These are phyloP conservation scores for Chiloscyllium plagiosum DNA, from an alignment of 2,113 vertebrate genomes.

Conservation along the genomic window DNA sequence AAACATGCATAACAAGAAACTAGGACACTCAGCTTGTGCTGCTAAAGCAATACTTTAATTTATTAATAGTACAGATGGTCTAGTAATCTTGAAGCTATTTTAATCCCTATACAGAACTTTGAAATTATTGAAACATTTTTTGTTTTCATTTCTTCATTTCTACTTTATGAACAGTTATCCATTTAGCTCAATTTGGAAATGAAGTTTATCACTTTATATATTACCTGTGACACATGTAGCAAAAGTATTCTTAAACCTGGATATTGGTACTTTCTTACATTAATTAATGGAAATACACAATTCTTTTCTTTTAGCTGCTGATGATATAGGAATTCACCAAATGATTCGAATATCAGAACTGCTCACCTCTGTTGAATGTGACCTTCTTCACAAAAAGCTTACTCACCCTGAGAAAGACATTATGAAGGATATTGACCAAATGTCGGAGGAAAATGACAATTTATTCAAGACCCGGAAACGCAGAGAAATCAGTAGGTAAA, in stretches of 20 bases:
- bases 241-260: background rate
- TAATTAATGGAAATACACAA: fast-evolving
- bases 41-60: background rate
- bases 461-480: conserved; percentile 31
- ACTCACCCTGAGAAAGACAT: conserved; percentile 16
- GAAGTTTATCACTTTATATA: background rate
- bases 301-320: conserved; percentile 37
- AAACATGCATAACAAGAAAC: background rate
- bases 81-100: background rate
- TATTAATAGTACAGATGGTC: background rate
- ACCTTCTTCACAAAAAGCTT: conserved; percentile 43
- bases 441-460: conserved; percentile 39
- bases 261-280: too few relatives aligned
- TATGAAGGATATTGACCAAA: conserved; percentile 40
- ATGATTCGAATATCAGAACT: conserved; percentile 52
- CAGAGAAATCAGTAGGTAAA: conserved; percentile 31
- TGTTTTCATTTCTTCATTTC: background rate
- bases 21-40: background rate
- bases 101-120: background rate
- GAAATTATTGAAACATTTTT: background rate
- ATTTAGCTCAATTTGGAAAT: background rate
- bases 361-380: conserved; percentile 52
- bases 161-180: background rate
- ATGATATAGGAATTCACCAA: conserved; percentile 51
- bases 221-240: background rate